Evolutionary conservation across 1,140 invertebrate species (phyloP).

Genomic region (Drosophila repleta): DNA sequence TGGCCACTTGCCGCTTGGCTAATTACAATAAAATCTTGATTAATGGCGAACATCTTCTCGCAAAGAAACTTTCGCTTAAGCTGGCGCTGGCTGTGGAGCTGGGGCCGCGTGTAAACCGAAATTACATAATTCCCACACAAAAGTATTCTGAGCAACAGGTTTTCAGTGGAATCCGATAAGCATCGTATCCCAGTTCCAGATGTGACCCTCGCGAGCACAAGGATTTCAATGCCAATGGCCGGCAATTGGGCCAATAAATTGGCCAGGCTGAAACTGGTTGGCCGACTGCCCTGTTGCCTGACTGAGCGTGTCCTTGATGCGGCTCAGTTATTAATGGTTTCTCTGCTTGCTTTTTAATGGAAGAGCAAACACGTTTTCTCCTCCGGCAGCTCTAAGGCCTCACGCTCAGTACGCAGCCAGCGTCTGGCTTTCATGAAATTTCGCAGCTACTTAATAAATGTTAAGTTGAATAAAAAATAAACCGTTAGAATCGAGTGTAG

Average conservation of each 20-base stretch:
- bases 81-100: no score
- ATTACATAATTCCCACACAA: constrained; percentile 64
- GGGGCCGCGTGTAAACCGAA: constrained; percentile 18
- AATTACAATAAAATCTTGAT: constrained; percentile 38
- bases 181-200: constrained; percentile 19
- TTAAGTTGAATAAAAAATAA: constrained; percentile 23
- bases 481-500: constrained; percentile 34
- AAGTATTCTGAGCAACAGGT: constrained; percentile 70
- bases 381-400: constrained; percentile 13
- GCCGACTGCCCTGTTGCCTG: constrained; percentile 27
- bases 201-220: constrained; percentile 68
- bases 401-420: background rate
- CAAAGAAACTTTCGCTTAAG: constrained; percentile 36
- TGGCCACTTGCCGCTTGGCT: constrained; percentile 31
- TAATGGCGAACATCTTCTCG: constrained; percentile 27
- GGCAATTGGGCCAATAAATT: constrained; percentile 72
- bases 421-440: constrained; percentile 33
- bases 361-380: constrained; percentile 60
- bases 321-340: constrained; percentile 70
- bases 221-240: constrained; percentile 80
- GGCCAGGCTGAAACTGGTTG: constrained; percentile 61
- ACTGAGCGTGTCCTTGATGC: constrained; percentile 64
- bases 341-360: constrained; percentile 30
- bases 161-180: constrained; percentile 46
- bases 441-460: constrained; percentile 50